Conservation (phyloP, 2,113 vertebrate species). For the Gallinago paraguaiae region DNA sequence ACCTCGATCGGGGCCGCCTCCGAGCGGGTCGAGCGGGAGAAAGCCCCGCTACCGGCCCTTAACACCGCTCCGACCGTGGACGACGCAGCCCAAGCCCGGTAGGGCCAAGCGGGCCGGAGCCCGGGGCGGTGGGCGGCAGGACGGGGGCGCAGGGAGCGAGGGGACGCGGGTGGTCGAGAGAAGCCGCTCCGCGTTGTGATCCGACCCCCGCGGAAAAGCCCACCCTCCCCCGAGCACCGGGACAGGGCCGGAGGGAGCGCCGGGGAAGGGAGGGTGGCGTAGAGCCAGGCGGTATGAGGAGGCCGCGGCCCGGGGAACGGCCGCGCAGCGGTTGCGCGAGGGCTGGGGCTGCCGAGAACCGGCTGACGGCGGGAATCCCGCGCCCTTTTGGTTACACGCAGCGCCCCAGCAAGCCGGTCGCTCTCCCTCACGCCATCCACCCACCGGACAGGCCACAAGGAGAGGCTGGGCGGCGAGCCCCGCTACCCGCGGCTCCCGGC, state of each 20-base stretch:
- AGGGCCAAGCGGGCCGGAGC: neutral
- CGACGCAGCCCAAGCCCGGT: too few relatives aligned
- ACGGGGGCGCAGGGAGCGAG: rapidly evolving
- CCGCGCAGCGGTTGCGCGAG: neutral
- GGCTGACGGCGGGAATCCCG: neutral
- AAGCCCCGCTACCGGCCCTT: neutral
- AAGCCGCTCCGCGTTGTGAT: neutral
- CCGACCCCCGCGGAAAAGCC: neutral
- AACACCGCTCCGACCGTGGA: neutral
- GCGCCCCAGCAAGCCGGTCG: neutral
- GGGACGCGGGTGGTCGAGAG: neutral
- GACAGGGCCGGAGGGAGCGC: neutral
- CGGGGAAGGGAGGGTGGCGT: neutral
- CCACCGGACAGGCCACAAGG: constrained; percentile 17
- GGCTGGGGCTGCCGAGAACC: neutral
- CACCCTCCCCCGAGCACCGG: neutral
- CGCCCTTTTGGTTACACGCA: neutral
- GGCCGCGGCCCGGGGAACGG: neutral
- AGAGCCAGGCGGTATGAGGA: neutral
- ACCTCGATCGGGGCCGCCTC: neutral
- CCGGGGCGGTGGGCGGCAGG: neutral
- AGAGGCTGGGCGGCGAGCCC: neutral
- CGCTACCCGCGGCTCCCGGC: neutral
- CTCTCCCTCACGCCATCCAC: constrained; percentile 4
- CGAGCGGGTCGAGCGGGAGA: neutral